A percentile compares a stretch with the other conserved stretches of the same genome.
phyloP scores from a whole-genome alignment of 35 echinoderm and acorn worm genomes.

The Heliocidaris erythrogramma region DNA sequence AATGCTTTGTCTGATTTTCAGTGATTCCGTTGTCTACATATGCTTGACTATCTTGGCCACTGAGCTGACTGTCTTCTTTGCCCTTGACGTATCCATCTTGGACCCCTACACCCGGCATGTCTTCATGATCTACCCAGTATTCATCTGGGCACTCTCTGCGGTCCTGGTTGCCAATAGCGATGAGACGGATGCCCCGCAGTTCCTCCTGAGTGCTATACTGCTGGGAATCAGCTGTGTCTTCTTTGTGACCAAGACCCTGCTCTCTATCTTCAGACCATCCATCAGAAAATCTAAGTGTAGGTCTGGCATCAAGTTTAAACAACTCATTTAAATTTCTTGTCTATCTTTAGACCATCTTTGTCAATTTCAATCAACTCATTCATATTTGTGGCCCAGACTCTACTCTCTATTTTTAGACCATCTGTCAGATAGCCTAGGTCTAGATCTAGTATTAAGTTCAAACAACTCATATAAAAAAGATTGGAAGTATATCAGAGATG shows the following conservation, averaged over 20 bases:
- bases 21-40: slow-evolving; percentile 47
- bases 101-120: slow-evolving; percentile 63
- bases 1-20: background rate
- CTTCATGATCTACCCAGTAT: slow-evolving; percentile 63
- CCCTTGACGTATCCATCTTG: slow-evolving; percentile 52
- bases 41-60: slow-evolving; percentile 35
- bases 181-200: background rate
- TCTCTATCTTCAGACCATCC: slow-evolving; percentile 1
- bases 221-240: slow-evolving; percentile 15
- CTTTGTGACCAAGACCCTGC: slow-evolving; percentile 55
- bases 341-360: no score
- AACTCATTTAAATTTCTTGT: background rate
- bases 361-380: no score
- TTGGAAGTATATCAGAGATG: no score
- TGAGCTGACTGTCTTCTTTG: slow-evolving; percentile 56
- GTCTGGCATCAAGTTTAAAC: background rate
- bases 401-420: no score
- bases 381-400: no score
- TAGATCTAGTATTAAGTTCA: no score
- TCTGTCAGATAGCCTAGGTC: no score
- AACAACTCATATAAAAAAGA: no score
- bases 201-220: slow-evolving; percentile 25
- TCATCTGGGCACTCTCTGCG: slow-evolving; percentile 56
- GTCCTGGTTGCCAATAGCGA: slow-evolving; percentile 47
- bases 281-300: background rate